phyloP scores from a whole-genome alignment of 2,113 vertebrate genomes.

The Sapajus apella region DNA sequence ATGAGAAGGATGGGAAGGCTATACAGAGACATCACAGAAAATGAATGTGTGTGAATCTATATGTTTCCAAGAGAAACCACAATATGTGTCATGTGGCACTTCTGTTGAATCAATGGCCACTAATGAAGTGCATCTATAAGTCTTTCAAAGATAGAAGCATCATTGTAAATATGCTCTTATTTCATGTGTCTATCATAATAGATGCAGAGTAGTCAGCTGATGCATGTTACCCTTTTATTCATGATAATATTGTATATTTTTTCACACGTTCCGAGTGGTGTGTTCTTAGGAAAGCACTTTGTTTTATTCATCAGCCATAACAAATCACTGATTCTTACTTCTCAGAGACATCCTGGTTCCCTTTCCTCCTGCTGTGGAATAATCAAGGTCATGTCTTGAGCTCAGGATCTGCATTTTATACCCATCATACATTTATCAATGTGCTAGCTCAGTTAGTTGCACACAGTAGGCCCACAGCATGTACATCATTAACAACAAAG shows the following conservation, averaged over 20 bases:
- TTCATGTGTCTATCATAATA: neutral
- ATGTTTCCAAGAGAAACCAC: neutral
- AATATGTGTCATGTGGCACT: neutral
- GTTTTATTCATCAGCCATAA: constrained; percentile 29
- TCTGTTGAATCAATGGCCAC: neutral
- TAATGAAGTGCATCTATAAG: neutral
- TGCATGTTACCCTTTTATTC: neutral
- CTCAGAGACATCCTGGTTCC: neutral
- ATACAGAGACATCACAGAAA: neutral
- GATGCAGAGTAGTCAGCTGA: neutral
- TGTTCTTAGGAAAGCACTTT: neutral
- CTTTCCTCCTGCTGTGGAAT: neutral
- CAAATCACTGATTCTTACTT: neutral
- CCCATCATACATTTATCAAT: neutral
- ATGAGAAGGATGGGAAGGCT: neutral
- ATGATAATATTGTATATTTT: constrained; percentile 2
- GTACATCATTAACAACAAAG: neutral
- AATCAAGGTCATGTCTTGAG: neutral
- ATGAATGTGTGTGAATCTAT: neutral
- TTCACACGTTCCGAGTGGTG: neutral
- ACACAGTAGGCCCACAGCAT: neutral
- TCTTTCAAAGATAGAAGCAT: constrained; percentile 22
- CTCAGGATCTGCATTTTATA: neutral
- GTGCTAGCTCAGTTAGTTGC: neutral
- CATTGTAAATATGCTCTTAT: neutral